Base-by-base conservation (phyloP, 2,888 invertebrate species). In the Myathropa florea region DNA sequence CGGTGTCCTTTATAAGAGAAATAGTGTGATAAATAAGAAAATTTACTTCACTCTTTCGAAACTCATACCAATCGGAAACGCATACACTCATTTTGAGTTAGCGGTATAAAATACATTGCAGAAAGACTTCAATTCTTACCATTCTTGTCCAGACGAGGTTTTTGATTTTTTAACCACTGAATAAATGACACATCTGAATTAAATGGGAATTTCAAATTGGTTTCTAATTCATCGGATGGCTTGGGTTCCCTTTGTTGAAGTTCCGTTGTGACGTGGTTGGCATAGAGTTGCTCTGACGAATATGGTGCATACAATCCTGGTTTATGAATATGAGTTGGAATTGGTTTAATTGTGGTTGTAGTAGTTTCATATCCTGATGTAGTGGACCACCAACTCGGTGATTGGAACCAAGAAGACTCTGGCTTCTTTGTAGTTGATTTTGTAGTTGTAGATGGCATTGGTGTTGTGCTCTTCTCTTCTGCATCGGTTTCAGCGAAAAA, bases 251-350 rank as follows among this genome's bases (percentile, higher is more conserved):
- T 12, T 33, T 59, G 53, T 10, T 28, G 28, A 1, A n/a, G 14
- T 59, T 10, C 26, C 39, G 21, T 14, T 14, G 28, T 70, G 60
- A 6, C 18, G 53, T 9, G 36, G 21, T 65, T 77, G 0, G 36
- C 28, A 36, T 78, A 36, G 6, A 70, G 39, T 21, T 57, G 30
- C 12, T 81, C 81, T 1, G 73, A 9, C 0, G 76, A 67, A 14
- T 55, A 75, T 1, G 92, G 92, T 7, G 92, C 90, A 88, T 88
- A 92, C 6, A 92, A 71, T 0, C 89, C 92, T 0, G 92, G 92
- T 12, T 89, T 89, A 33, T 92, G 92, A 0, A 89, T 67, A 3
- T 87, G 89, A 1, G 91, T 91, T 4, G 91, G 90, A 33, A 88
- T 77, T 0, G 89, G 88, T n/a, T 76, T 80, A 0, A 90, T 89